Base-by-base conservation (phyloP, 2,113 vertebrate genomes). In the Oncorhynchus gorbuscha region DNA sequence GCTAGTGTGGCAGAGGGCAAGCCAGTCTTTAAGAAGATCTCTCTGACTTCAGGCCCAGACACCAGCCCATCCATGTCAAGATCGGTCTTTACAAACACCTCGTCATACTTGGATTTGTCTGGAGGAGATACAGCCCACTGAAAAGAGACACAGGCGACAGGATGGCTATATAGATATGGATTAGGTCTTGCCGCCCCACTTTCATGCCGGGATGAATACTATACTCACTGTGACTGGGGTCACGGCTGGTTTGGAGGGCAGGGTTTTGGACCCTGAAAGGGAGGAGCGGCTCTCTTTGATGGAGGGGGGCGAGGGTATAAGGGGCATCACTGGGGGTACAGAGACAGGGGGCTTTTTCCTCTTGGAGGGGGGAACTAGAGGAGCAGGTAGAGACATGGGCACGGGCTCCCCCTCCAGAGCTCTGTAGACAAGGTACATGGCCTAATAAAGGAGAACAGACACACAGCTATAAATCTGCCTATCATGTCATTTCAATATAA, bases 361-460 rank as follows among this genome's bases (percentile, higher is more conserved):
- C 90, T 99, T 99, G 74, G 96, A 97, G 79, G 94, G 97, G 90
- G 98, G 98, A 86, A 99, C 93, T 89, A 99, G 92, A 75, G 95
- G 90, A 84, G 95, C 90, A 69, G 97, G 96, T 78, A 99, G 93
- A 80, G 95, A 94, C 96, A 99, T 96, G 91, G 98, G 97, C 87
- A 99, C 97, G 73, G 95, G 92, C 85, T 99, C 98, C 30, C 97
- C 97, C 87, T 99, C 97, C 89, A 99, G 90, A 69, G 97, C 97
- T 79, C 97, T 95, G 90, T 99, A 99, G 45, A 99, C 98, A 93
- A 99, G 92, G 94, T 95, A 97, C 97, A 99, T 99, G 80, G 97
- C 97, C 97, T 99, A 73, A 92, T 5, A 86, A n/a, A 11, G 4
- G 18, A 35, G 26, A 13, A 66, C 64, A 28, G 64, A 79, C 26